phyloP scores from a whole-genome alignment of 2,797 vertebrate genomes.

The Cynopterus sphinx region DNA sequence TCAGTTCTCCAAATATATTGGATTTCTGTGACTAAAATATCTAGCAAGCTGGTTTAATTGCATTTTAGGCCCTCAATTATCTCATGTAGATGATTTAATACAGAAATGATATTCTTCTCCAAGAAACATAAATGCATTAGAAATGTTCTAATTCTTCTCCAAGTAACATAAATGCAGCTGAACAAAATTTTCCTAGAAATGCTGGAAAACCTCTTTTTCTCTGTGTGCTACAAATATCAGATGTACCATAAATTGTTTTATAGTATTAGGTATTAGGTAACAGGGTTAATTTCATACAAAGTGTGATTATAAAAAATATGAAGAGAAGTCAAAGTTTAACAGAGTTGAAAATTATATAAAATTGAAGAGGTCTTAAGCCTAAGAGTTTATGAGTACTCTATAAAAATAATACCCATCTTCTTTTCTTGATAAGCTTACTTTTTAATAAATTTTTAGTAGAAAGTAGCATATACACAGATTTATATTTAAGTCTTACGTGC shows the following conservation, averaged over 20 bases:
- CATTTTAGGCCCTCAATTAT: constrained; percentile 13
- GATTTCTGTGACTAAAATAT: constrained; percentile 32
- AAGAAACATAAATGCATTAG: not conserved
- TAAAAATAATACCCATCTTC: not conserved
- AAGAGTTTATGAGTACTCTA: not conserved
- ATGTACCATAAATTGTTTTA: not conserved
- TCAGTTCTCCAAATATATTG: not conserved
- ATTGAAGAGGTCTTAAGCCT: not conserved
- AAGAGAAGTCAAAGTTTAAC: not conserved
- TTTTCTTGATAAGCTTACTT: not conserved
- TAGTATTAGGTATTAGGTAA: not conserved
- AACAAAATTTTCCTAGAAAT: not conserved
- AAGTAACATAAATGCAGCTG: not conserved
- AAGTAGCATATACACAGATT: not conserved
- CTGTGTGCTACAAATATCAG: not conserved
- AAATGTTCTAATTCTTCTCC: constrained; percentile 33
- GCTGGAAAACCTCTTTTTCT: constrained; percentile 11
- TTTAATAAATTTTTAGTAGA: not conserved
- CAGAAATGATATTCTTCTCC: constrained; percentile 37
- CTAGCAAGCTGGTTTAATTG: not conserved
- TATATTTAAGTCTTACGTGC: not conserved
- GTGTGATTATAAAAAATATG: not conserved
- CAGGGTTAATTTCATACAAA: not conserved
- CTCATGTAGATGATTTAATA: constrained; percentile 32
- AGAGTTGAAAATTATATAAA: not conserved